Evolutionary conservation across 1,140 invertebrate genomes (phyloP).

Genomic region (Sinonovacula constricta): DNA sequence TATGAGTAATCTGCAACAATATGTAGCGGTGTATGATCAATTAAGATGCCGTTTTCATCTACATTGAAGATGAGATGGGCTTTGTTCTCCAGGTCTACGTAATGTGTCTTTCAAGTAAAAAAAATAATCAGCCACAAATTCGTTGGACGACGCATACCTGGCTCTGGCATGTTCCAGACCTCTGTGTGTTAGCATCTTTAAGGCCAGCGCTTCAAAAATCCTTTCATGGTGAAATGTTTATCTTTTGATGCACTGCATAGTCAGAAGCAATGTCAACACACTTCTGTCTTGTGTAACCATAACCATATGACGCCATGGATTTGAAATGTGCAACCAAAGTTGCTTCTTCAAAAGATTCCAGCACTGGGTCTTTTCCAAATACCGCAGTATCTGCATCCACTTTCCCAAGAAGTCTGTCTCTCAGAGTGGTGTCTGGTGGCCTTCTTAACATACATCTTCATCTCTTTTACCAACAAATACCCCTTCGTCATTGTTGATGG

Average conservation of each 20-base stretch:
- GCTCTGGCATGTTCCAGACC: constrained; percentile 17
- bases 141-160: too few relatives aligned
- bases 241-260: background rate
- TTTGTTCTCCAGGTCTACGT: constrained; percentile 57
- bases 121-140: too few relatives aligned
- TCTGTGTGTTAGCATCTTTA: too few relatives aligned
- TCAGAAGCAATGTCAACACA: constrained; percentile 1
- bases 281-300: constrained; percentile 12
- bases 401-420: constrained; percentile 10
- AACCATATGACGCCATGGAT: background rate
- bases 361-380: constrained; percentile 5
- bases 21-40: constrained; percentile 50
- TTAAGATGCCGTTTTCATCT: constrained; percentile 58
- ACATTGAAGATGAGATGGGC: constrained; percentile 75
- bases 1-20: constrained; percentile 8
- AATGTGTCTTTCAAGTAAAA: too few relatives aligned
- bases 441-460: background rate
- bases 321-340: constrained; percentile 15
- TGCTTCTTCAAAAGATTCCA: constrained; percentile 7
- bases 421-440: too few relatives aligned
- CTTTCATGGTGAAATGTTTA: background rate
- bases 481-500: background rate
- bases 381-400: constrained; percentile 11
- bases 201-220: constrained; percentile 34
- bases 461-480: background rate